Evolutionary conservation across 1,140 invertebrate species (phyloP).

Genomic region (Formica selysi): DNA sequence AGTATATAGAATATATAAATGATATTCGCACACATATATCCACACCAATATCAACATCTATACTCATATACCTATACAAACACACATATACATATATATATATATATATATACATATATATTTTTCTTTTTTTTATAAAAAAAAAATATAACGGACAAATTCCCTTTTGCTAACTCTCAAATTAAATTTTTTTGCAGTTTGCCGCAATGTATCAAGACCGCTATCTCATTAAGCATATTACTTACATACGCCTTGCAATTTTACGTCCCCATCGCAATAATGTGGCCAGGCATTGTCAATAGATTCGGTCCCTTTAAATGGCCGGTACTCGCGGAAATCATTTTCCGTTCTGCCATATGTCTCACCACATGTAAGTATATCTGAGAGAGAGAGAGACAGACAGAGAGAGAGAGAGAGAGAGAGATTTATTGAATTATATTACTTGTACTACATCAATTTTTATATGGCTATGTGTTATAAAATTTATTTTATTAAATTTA

Average conservation of each 20-base stretch:
- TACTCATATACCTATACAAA: too few relatives aligned
- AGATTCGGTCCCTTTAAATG: conserved; percentile 86
- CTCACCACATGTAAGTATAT: conserved; percentile 91
- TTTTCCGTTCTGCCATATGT: conserved; percentile 89
- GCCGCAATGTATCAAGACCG: conserved; percentile 88
- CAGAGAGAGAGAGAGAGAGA: too few relatives aligned
- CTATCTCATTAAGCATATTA: conserved; percentile 92
- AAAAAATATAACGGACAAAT: not conserved
- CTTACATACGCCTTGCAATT: conserved; percentile 95
- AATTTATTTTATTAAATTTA: not conserved
- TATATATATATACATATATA: too few relatives aligned
- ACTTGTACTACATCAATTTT: not conserved
- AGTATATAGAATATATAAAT: not conserved
- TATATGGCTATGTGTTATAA: not conserved
- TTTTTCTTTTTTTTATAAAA: too few relatives aligned
- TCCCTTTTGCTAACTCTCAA: conserved; percentile 2
- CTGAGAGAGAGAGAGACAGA: too few relatives aligned
- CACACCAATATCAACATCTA: too few relatives aligned
- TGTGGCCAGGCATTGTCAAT: conserved; percentile 87
- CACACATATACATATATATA: too few relatives aligned
- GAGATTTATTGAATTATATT: conserved; percentile 6
- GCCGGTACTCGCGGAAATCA: conserved; percentile 87
- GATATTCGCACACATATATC: too few relatives aligned
- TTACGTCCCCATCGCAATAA: conserved; percentile 92
- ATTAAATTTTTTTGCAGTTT: conserved; percentile 84